Percentiles rank a stretch among this genome's conserved stretches.
These are phyloP conservation scores for Sebastiscus tertius DNA, from an alignment of 2,797 vertebrate species.

Conservation along the genomic window DNA sequence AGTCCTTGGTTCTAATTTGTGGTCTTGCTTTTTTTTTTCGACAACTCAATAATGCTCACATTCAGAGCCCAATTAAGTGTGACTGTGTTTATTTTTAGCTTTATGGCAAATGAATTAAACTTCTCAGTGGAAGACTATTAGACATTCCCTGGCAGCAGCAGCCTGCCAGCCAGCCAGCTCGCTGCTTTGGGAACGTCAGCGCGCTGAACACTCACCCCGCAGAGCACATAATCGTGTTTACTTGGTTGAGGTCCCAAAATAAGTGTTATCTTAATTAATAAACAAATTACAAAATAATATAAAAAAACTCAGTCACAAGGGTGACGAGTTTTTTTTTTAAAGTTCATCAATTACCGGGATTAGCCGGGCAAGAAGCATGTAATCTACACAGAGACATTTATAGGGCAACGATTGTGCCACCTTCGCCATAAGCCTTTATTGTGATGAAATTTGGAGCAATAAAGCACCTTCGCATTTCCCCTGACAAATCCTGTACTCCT, in stretches of 20 bases:
- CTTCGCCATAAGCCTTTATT: constrained; percentile 84
- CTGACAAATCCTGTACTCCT: constrained; percentile 83
- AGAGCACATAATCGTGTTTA: constrained; percentile 86
- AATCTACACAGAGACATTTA: constrained; percentile 86
- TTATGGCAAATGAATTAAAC: constrained; percentile 81
- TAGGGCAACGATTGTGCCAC: constrained; percentile 82
- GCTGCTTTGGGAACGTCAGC: constrained; percentile 77
- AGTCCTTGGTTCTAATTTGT: constrained; percentile 71
- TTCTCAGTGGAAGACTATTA: constrained; percentile 80
- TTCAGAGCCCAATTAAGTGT: constrained; percentile 79
- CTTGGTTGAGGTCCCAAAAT: constrained; percentile 86
- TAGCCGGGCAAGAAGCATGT: constrained; percentile 83
- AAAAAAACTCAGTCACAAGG: constrained; percentile 60
- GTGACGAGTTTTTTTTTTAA: constrained; percentile 19
- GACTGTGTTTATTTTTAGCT: constrained; percentile 83
- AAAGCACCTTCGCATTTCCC: constrained; percentile 79
- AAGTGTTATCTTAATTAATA: constrained; percentile 89
- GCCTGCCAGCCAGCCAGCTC: constrained; percentile 76
- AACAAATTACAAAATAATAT: constrained; percentile 85
- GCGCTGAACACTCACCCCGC: constrained; percentile 76
- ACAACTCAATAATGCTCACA: constrained; percentile 77
- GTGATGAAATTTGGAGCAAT: constrained; percentile 86
- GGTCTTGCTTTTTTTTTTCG: constrained; percentile 59
- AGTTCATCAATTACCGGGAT: constrained; percentile 87
- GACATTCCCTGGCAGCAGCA: constrained; percentile 80